Evolutionary conservation across 23 tunicate genomes (phyloP), one percentile per base, ranked within the genome.

Genomic region (Corella eumyota): DNA sequence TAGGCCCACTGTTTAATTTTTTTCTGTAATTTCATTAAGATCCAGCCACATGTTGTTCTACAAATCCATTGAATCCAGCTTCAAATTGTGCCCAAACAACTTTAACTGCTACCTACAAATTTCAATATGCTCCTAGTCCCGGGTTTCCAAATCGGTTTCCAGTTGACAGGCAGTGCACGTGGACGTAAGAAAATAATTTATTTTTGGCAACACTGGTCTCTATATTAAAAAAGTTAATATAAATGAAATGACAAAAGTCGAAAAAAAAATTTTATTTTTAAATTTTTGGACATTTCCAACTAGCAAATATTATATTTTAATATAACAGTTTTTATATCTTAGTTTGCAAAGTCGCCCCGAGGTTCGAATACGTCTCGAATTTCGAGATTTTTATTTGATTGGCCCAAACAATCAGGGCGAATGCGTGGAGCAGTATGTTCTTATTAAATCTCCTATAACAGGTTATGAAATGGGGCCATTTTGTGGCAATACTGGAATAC

Each of bases 401-500:
- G 90, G 90, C 33, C 90, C 90, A 4, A 76, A 58, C 6, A 40
- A 66, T 27, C 58, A 58, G 34, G 90, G 90, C 4, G 46, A 64
- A 30, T 81, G 90, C 30, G n/a, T 50, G 15, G 77, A 77, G 13
- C 90, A 81, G 51, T 64, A 45, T 30, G 90, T 81, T 6, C 60
- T 72, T 20, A 64, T 81, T 28, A 65, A 45, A n/a, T 58, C 79
- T 2, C 78, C 90, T 1, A 37, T 72, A 4, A 64, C 72, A 7
- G n/a, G n/a, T n/a, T 60, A 32, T 45, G 24, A 67, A 46, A 72
- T 81, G 78, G 90, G 90, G 11, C 76, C 74, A 1, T 77, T 74
- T 72, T 81, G 90, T 60, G 90, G 90, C 25, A 81, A 81, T 47
- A 65, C 90, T 7, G 90, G 90, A 21, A 22, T 81, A 6, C 90